Conservation (phyloP, 2,888 invertebrate species). For the Heliconius aoede region DNA sequence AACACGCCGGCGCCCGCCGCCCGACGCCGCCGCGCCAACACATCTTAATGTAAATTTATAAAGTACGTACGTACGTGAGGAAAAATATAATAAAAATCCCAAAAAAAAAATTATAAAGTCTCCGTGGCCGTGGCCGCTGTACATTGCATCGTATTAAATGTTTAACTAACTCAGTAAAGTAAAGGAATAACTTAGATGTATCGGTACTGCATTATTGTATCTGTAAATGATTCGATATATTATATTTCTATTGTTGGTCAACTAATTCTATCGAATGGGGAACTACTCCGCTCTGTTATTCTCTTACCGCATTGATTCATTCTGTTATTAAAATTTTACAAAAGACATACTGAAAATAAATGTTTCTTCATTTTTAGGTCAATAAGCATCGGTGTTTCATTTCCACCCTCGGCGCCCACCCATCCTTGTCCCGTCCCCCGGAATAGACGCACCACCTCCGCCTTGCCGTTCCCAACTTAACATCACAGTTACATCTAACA, state of each 20-base stretch:
- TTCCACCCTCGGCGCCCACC: constrained; percentile 54
- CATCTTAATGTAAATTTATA: constrained; percentile 82
- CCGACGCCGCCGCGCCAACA: constrained; percentile 67
- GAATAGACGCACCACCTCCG: constrained; percentile 40
- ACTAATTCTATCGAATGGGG: constrained; percentile 71
- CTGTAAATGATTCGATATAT: constrained; percentile 82
- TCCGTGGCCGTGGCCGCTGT: constrained; percentile 56
- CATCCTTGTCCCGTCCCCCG: constrained; percentile 45
- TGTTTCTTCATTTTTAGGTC: constrained; percentile 89
- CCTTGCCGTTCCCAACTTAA: background rate
- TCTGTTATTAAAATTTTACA: constrained; percentile 85
- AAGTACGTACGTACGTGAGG: constrained; percentile 82
- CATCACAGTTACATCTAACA: constrained; percentile 4
- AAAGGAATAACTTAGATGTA: constrained; percentile 82
- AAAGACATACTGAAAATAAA: constrained; percentile 88
- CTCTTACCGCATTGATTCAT: constrained; percentile 80
- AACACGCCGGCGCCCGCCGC: constrained; percentile 58
- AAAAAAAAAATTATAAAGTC: constrained; percentile 65
- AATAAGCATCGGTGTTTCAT: constrained; percentile 84
- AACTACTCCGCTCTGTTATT: constrained; percentile 80
- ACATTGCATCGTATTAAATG: constrained; percentile 67
- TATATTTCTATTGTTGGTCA: constrained; percentile 82
- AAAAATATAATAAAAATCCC: constrained; percentile 67
- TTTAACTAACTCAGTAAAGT: constrained; percentile 74
- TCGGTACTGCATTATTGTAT: constrained; percentile 80